Conservation (phyloP, 2,113 vertebrate genomes). For the Atrichornis clamosus region DNA sequence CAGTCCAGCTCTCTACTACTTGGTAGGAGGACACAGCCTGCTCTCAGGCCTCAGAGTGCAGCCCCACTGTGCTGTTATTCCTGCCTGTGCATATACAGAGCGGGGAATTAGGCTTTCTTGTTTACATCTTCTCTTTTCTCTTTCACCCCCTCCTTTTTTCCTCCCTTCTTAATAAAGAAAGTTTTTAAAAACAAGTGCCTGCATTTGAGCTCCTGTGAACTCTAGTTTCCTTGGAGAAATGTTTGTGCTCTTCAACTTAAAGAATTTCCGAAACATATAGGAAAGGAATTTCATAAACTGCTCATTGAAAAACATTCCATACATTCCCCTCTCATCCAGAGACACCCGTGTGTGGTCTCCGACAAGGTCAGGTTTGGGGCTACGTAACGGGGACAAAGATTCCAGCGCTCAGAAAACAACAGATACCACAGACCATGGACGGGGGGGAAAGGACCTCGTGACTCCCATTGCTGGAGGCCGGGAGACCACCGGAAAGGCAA, state of each 20-base stretch:
- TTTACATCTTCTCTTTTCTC: conserved; percentile 64
- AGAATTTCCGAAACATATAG: conserved; percentile 70
- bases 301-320: conserved; percentile 74
- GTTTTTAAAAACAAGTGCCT: conserved; percentile 67
- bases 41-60: neutral
- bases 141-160: neutral
- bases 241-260: conserved; percentile 56
- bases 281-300: conserved; percentile 74
- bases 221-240: conserved; percentile 64
- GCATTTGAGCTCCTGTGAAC: conserved; percentile 10
- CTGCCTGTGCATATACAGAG: neutral
- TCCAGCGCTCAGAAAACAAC: conserved; percentile 57
- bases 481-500: conserved; percentile 60
- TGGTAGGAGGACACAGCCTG: neutral
- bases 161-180: conserved; percentile 31
- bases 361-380: conserved; percentile 67
- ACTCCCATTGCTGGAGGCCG: conserved; percentile 24
- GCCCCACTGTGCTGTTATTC: conserved; percentile 1
- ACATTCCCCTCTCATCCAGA: conserved; percentile 70
- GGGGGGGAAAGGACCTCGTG: conserved; percentile 27
- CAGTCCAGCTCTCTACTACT: neutral
- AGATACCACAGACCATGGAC: conserved; percentile 27
- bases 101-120: conserved; percentile 40
- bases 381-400: conserved; percentile 64
- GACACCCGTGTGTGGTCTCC: conserved; percentile 73